phyloP scores from a whole-genome alignment of 2,797 vertebrate genomes.

The Taeniopygia guttata region DNA sequence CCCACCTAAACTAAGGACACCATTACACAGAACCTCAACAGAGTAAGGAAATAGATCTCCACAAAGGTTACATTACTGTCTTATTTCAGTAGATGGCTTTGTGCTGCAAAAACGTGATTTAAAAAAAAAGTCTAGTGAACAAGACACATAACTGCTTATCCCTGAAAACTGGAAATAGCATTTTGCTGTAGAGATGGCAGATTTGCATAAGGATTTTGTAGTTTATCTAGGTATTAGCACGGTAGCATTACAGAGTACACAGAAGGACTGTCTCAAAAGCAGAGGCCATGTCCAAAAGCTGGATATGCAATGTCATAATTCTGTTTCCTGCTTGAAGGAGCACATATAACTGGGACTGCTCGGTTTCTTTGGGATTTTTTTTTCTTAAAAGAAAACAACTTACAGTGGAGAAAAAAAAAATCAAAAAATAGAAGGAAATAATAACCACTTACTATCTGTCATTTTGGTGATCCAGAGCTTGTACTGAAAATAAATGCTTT shows the following conservation, averaged over 20 bases:
- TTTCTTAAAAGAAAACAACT: not conserved
- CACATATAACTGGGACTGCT: not conserved
- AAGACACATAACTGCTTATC: not conserved
- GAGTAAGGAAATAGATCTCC: not conserved
- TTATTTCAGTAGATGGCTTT: not conserved
- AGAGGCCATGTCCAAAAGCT: not conserved
- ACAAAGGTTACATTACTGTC: not conserved
- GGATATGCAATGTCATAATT: not conserved
- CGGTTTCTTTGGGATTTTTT: not conserved
- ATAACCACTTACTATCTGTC: not conserved
- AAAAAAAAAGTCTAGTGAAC: not conserved
- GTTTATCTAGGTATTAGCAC: not conserved
- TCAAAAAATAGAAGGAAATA: not conserved
- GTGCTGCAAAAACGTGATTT: not conserved
- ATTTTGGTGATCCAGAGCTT: not conserved
- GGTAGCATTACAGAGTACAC: not conserved
- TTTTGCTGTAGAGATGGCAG: not conserved
- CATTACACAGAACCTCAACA: not conserved
- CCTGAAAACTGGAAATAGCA: not conserved
- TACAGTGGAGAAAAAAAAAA: not conserved
- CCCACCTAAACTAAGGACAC: not conserved
- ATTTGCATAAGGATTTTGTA: not conserved
- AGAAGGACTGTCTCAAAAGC: not conserved
- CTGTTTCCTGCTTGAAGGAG: not conserved
- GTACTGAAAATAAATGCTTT: not conserved